A percentile compares a stretch with the other conserved stretches of the same genome.
Conservation (phyloP, 2,113 vertebrate species). For the Crotalus tigris region DNA sequence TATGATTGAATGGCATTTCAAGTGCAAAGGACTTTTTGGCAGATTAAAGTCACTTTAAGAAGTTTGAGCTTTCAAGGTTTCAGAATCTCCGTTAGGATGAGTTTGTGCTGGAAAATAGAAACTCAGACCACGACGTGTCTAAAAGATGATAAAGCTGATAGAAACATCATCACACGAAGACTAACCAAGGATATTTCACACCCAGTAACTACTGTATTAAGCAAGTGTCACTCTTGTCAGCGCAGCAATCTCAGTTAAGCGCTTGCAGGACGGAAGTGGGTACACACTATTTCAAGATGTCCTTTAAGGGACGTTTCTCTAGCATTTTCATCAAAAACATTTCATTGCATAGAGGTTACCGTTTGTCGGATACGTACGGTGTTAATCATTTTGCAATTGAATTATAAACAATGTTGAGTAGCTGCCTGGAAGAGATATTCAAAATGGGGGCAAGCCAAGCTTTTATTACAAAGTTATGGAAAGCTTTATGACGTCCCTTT, state of each 20-base stretch:
- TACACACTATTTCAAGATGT: neutral
- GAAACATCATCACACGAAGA: constrained; percentile 29
- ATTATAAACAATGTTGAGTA: neutral
- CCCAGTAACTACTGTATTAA: constrained; percentile 29
- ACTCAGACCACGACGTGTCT: constrained; percentile 1
- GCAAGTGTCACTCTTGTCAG: constrained; percentile 41
- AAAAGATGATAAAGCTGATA: constrained; percentile 39
- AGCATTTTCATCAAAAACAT: constrained; percentile 19
- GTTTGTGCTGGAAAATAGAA: constrained; percentile 13
- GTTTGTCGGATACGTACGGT: neutral
- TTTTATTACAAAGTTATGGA: neutral
- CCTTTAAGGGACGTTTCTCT: constrained; percentile 15
- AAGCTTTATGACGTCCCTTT: neutral
- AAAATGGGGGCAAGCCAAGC: neutral
- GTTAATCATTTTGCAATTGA: neutral
- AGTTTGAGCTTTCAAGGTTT: neutral
- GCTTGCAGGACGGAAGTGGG: neutral
- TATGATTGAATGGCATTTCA: neutral
- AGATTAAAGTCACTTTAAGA: neutral
- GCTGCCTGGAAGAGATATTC: neutral
- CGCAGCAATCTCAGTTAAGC: constrained; percentile 37
- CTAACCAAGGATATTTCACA: constrained; percentile 44
- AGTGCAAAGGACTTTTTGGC: neutral
- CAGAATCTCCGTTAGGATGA: constrained; percentile 12
- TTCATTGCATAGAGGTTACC: constrained; percentile 7